These are phyloP conservation scores for Micromussa lordhowensis DNA, from an alignment of 92 coral and sea anemone genomes.

Conservation along the genomic window DNA sequence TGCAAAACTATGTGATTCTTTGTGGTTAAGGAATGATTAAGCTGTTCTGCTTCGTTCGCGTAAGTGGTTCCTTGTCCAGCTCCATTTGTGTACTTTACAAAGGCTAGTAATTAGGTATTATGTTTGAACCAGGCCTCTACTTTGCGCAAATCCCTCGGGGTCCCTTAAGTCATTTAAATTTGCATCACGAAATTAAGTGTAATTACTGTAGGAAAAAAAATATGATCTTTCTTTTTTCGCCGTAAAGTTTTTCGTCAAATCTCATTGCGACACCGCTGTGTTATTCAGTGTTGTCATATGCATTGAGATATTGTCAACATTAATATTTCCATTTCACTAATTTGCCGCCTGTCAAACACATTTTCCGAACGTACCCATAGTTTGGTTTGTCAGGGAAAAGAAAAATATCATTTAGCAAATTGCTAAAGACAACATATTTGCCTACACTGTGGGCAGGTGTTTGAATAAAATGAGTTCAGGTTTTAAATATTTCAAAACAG, in stretches of 20 bases:
- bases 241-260: background rate
- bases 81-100: background rate
- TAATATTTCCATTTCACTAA: background rate
- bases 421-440: constrained; percentile 1
- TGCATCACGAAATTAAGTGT: background rate
- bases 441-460: constrained; percentile 6
- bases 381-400: background rate
- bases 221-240: too few relatives aligned
- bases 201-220: background rate
- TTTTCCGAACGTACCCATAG: background rate
- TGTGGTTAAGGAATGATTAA: too few relatives aligned
- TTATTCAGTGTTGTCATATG: background rate
- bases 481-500: background rate
- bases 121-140: background rate
- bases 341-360: background rate
- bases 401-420: background rate
- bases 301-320: background rate
- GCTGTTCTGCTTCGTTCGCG: too few relatives aligned
- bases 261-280: background rate
- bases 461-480: background rate
- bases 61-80: too few relatives aligned
- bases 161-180: background rate
- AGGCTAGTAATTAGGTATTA: background rate
- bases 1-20: too few relatives aligned
- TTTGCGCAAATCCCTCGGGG: background rate